Evolutionary conservation across 2,113 vertebrate species (phyloP), one percentile per base, ranked within the genome.

Genomic region (Pungitius pungitius): DNA sequence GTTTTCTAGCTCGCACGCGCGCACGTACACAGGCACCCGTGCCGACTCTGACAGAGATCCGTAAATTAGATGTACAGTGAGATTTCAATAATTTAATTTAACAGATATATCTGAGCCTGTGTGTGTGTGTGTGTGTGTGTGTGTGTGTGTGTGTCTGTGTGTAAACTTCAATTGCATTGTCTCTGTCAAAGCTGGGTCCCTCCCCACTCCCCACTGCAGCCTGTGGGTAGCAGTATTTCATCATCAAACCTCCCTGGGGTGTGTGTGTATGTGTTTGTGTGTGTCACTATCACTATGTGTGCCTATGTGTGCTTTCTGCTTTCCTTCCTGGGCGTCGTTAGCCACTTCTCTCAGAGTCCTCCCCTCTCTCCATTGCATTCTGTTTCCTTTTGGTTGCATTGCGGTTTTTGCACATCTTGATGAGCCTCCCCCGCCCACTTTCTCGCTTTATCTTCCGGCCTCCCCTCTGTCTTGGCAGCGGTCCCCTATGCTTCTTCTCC

Each of bases 391-490:
- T 15, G 10, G 8, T 55, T 24, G 37, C 45, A 27, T 42, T 42
- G 22, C 35, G 47, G 9, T 49, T 54, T 49, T 39, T 71, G 17
- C 11, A 39, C 27, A 45, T 58, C 64, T 63, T 51, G 6, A 30
- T 54, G 22, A 27, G 20, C n/a, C 20, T 14, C 47, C 17, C 47
- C 45, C 40, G 40, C n/a, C 39, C 5, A 17, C 30, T 57, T 18
- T 30, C 47, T 49, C 49, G 65, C 17, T 57, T 73, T 26, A 33
- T 80, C 70, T 55, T 56, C 52, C 30, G 2, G 27, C 71, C 69
- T 65, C 37, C 65, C 30, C 47, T 65, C 68, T 63, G 67, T 55
- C 64, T 83, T 85, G 86, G 85, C 85, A 85, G 8, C 63, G 27
- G 65, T 67, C 61, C 63, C 24, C 40, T 35, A 27, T 82, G 70